Base-by-base conservation (phyloP, 2,888 invertebrate species). In the Drosophila emarginata region DNA sequence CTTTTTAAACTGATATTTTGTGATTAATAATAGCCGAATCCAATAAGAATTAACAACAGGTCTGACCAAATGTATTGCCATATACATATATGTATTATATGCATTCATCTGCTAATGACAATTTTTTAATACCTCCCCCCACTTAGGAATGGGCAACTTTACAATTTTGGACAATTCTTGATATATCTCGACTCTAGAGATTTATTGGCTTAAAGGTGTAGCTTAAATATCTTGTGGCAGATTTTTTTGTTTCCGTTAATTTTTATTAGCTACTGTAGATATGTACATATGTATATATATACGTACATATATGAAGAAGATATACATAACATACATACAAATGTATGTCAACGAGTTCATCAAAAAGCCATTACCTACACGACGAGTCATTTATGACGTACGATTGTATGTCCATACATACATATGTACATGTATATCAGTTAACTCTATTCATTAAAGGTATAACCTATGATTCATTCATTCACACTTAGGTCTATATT, bases 271-370 rank as follows among this genome's bases (percentile, higher is more conserved):
- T 11, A 21, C 6, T 2, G 15, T 18, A 45, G 45, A 45, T 40
- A 45, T 18, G 45, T 45, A 7, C 15, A 0, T 15, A 15, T 14
- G 45, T 45, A 7, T 45, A 0, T 15, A 15, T 14, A 2, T 45
- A 18, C 11, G 6, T 6, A 28, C 28, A 28, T 28, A 28, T 5
- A n/a, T n/a, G 23, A 23, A 28, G 5, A 4, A 28, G 28, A n/a
- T 4, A 15, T 40, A 28, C 14, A 32, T 36, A 18, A 54, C 14
- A 53, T 32, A 53, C 32, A 15, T 53, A 32, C 26, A 26, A n/a
- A 26, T 53, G 54, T 54, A 45, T 45, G 45, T 45, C 45, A 45
- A 45, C 45, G 18, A 45, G 45, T 21, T 45, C 45, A 21, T 45
- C 45, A 45, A 45, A 45, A 45, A 45, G 40, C 15, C 40, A 45